A percentile compares a stretch with the other conserved stretches of the same genome.
These are phyloP conservation scores for Macaca mulatta DNA, from an alignment of 2,113 vertebrate genomes.

Conservation along the genomic window DNA sequence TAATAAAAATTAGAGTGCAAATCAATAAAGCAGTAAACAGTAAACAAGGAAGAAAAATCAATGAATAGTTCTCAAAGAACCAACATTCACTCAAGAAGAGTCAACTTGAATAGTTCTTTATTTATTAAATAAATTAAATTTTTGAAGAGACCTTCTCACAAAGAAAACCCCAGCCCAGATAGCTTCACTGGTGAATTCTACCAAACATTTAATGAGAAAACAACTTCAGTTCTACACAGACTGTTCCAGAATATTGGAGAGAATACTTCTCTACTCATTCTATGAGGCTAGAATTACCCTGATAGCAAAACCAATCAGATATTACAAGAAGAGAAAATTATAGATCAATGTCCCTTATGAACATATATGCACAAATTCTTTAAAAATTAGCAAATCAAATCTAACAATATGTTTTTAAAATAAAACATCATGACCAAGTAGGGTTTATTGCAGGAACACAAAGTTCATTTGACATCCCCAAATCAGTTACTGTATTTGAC, in stretches of 20 bases:
- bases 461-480: neutral
- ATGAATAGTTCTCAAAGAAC: neutral
- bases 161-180: neutral
- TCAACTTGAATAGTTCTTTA: neutral
- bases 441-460: neutral
- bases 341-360: neutral
- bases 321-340: neutral
- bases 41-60: neutral
- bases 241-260: neutral
- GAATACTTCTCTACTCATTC: neutral
- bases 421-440: neutral
- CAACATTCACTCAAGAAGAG: neutral
- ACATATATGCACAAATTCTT: neutral
- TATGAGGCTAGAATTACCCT: neutral
- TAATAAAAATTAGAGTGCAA: neutral
- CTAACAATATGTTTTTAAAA: neutral
- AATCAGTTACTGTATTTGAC: neutral
- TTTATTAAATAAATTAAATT: neutral
- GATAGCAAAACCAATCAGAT: neutral
- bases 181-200: neutral
- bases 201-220: neutral
- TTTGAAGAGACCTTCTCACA: neutral
- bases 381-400: neutral
- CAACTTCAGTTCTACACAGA: neutral
- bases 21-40: neutral